A percentile compares a stretch with the other conserved stretches of the same genome.
Evolutionary conservation across 92 coral and sea anemone genomes (phyloP).

Genomic region (Pocillopora meandrina): DNA sequence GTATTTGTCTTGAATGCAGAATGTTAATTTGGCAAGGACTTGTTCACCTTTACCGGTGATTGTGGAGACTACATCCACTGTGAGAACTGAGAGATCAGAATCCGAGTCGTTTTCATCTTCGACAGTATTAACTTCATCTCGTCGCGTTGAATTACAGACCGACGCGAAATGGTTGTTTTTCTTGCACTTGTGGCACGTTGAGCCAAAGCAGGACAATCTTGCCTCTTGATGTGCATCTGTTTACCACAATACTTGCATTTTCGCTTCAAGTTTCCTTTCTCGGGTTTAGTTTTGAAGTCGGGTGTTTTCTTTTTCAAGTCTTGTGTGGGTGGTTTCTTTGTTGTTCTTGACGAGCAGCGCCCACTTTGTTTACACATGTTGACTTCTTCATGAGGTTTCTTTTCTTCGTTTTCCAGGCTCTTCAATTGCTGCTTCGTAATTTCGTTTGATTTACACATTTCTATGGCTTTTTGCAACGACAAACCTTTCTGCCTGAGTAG

Average conservation of each 20-base stretch:
- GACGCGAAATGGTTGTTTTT: not conserved
- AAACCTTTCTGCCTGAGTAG: constrained; percentile 16
- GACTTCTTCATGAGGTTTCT: no score
- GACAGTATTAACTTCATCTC: not conserved
- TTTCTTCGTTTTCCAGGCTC: no score
- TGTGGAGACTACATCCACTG: not conserved
- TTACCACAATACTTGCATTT: no score
- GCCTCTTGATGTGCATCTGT: no score
- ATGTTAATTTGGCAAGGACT: not conserved
- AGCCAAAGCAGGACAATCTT: no score
- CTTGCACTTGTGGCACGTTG: not conserved
- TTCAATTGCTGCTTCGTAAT: constrained; percentile 29
- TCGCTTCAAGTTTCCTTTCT: no score
- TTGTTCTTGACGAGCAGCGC: no score
- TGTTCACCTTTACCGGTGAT: no score
- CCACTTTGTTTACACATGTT: no score
- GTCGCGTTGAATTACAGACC: not conserved
- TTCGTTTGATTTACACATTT: constrained; percentile 33
- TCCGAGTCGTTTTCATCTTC: not conserved
- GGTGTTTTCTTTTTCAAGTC: no score
- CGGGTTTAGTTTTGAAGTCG: no score
- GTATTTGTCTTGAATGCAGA: constrained; percentile 45
- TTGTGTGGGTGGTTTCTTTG: no score
- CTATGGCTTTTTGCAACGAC: constrained; percentile 25
- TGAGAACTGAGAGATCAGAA: not conserved